Evolutionary conservation across 2,113 vertebrate species (phyloP), one percentile per base, ranked within the genome.

Genomic region (Helogale parvula): DNA sequence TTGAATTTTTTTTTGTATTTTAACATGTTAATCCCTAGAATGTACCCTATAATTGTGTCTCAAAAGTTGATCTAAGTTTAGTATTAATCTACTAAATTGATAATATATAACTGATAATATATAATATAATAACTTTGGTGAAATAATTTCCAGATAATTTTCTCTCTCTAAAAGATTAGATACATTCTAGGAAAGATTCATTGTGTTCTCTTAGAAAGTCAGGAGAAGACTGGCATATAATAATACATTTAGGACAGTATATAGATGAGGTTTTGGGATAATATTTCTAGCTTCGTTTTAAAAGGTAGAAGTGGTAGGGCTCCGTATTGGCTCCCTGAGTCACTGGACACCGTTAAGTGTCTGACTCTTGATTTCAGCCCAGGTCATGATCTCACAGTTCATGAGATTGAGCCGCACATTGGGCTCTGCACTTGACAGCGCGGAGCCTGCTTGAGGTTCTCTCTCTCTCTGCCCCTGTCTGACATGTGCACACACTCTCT

Each of bases 241-340:
- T 65, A 86, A 86, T 38, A 25, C 71, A 41, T 89, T 96, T 88
- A 77, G 31, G 54, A 92, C 8, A 93, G 29, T 63, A 31, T 65
- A 33, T 33, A 82, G 38, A 33, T 87, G 38, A 83, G 25, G 4
- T n/a, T 94, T 97, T 66, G 38, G 25, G 45, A 86, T 68, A 66
- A 54, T 86, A 66, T 82, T 95, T 94, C 91, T 19, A 83, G 7
- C 33, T 93, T 96, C 4, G 38, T 88, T 96, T 97, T 15, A 63
- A 89, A 94, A 95, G 25, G 29, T 60, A n/a, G n/a, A 87, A 95
- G 35, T 83, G 69, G 29, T 33, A 90, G 54, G 17, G 54, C 19
- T 2, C 54, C 6, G 15, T 57, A 17, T 15, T 57, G 54, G 54
- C 54, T 57, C 54, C 54, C 54, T 19, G 54, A 6, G 54, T 14